Conservation (phyloP, 2,797 vertebrate genomes). For the Cichlasoma orientale region DNA sequence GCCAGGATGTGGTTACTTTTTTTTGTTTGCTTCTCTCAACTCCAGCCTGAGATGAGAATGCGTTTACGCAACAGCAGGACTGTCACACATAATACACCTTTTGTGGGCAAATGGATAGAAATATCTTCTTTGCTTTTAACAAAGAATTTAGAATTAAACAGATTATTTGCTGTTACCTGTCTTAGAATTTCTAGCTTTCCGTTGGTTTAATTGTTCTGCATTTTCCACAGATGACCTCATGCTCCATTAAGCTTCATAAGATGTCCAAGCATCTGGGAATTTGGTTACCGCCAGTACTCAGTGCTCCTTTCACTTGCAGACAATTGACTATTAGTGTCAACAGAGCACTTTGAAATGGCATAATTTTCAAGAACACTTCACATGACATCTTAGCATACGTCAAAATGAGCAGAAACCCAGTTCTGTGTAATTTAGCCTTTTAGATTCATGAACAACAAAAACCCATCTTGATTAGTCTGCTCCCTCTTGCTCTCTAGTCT, state of each 20-base stretch:
- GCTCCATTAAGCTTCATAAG: neutral
- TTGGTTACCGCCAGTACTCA: neutral
- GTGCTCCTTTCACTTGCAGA: conserved; percentile 2
- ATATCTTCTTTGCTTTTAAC: neutral
- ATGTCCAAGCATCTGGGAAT: neutral
- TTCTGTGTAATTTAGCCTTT: conserved; percentile 15
- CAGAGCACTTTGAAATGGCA: neutral
- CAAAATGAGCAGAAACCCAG: neutral
- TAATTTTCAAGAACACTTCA: conserved; percentile 27
- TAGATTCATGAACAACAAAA: conserved; percentile 25
- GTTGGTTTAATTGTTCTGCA: neutral
- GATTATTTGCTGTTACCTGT: neutral
- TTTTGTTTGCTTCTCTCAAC: no score
- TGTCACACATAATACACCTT: neutral
- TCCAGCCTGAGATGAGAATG: neutral
- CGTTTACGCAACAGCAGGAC: neutral
- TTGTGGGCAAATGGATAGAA: neutral
- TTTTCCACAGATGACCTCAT: neutral
- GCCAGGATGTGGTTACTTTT: no score
- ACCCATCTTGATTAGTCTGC: conserved; percentile 25
- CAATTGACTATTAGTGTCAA: neutral
- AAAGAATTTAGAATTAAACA: neutral
- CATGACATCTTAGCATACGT: conserved; percentile 41
- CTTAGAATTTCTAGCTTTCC: neutral
- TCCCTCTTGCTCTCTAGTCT: conserved; percentile 9